Evolutionary conservation across 2,888 invertebrate species (phyloP), one percentile per base, ranked within the genome.

Genomic region (Sesia apiformis): DNA sequence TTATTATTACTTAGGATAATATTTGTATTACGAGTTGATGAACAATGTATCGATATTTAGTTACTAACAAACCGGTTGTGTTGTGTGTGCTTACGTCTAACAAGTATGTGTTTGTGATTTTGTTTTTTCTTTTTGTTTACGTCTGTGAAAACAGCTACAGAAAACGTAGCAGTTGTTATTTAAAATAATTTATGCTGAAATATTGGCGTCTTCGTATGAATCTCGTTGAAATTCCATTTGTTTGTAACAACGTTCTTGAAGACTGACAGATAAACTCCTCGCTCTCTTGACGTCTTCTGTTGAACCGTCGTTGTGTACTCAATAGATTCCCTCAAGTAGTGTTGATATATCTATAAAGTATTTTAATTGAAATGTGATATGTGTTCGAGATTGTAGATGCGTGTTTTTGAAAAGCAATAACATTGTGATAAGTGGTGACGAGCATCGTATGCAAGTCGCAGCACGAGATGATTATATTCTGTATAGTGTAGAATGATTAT

Each of bases 61-160:
- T 77, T 85, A 88, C 89, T 89, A 89, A 89, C 87, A 80, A 81
- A 74, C 81, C 76, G 88, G 88, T 88, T 89, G 88, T 88, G 89
- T 87, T 76, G 88, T 88, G 87, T 86, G 87, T 79, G 85, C 84
- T 88, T 85, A 80, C 74, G 80, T 73, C 82, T 88, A 88, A 88
- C 87, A 84, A 82, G 85, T 84, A 86, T 87, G 88, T 81, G 88
- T 88, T 87, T 88, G 84, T 81, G 80, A 76, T 78, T 83, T 75
- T 67, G n/a, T 65, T 77, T 78, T 69, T 61, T 57, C 69, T 65
- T 60, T 64, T 65, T 66, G 62, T 65, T 50, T 50, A 7, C 63
- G 62, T 62, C 60, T 54, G 59, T 59, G 52, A 51, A 54, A 53
- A 54, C 56, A 63, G 63, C 63, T 64, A 66, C 62, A 67, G 68